Evolutionary conservation across 2,888 invertebrate species (phyloP), one percentile per base, ranked within the genome.

Genomic region (Drosophila mercatorum): DNA sequence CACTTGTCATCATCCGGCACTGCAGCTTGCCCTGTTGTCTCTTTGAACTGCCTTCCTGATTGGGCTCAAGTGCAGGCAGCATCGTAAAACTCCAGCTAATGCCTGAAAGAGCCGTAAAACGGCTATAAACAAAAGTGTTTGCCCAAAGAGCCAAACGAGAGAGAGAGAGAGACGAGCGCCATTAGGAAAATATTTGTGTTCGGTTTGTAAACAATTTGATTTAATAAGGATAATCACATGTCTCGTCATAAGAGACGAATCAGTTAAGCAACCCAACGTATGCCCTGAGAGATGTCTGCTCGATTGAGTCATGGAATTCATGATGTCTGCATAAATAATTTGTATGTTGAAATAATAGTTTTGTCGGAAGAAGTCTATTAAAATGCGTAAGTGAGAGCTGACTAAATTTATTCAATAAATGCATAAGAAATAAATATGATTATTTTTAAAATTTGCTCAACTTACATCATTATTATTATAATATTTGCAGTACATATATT

Each of bases 71-170:
- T 86, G 80, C 79, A 88, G 68, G 79, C 80, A 76, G 76, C 79
- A 70, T 87, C 89, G 79, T 89, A 82, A 90, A 91, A 91, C 82
- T 81, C 53, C 80, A 59, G 63, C 65, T 76, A 76, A 80, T 81
- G 89, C 76, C 83, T 70, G 74, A 75, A 72, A 89, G 80, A 86
- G 82, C 75, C 78, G 84, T 91, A 80, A 90, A 90, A 79, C 68
- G 84, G 72, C 78, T 77, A 90, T 90, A 88, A 86, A 86, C 90
- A 75, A 88, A 79, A 86, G 89, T 85, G 87, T 67, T 63, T 63
- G 61, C 55, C 40, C 49, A 59, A 74, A 47, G 44, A 58, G 38
- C n/a, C 22, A 47, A 64, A 34, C 58, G 22, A 22, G 22, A 22
- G 28, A 61, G 72, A 55, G 22, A 22, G 22, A 22, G 28, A 61